A percentile compares a stretch with the other conserved stretches of the same genome.
These are phyloP conservation scores for Muraenolepis orangiensis DNA, from an alignment of 2,797 vertebrate genomes.

Conservation along the genomic window DNA sequence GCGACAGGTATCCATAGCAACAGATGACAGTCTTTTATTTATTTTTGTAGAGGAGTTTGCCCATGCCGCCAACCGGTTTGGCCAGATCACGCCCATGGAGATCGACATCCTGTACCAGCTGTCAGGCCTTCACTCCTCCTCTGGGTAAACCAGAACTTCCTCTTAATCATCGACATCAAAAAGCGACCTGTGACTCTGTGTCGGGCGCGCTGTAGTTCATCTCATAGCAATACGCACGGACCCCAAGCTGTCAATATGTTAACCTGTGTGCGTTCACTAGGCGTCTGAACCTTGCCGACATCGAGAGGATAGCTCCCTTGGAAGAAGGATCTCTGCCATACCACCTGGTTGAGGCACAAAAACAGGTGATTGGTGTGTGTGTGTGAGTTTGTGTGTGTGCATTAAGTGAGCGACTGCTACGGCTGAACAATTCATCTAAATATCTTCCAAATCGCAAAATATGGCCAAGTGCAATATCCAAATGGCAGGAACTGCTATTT, in stretches of 20 bases:
- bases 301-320: conserved; percentile 93
- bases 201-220: background rate
- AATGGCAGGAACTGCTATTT: no score
- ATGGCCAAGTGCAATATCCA: no score
- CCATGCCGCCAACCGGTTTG: conserved; percentile 92
- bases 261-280: conserved; percentile 54
- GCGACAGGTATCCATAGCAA: no score
- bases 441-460: no score
- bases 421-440: no score
- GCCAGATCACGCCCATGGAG: conserved; percentile 96
- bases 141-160: conserved; percentile 83
- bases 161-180: background rate
- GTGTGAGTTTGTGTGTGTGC: conserved; percentile 3
- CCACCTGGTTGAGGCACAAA: conserved; percentile 90
- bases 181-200: background rate
- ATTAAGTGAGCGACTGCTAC: background rate
- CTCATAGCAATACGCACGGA: background rate
- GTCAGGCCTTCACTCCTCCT: conserved; percentile 88
- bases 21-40: background rate
- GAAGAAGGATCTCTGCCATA: conserved; percentile 90
- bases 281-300: conserved; percentile 90
- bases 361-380: conserved; percentile 74
- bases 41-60: conserved; percentile 89
- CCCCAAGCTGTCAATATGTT: background rate
- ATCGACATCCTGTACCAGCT: conserved; percentile 96